Evolutionary conservation across 2,797 vertebrate species (phyloP).

Genomic region (Staurois parvus): DNA sequence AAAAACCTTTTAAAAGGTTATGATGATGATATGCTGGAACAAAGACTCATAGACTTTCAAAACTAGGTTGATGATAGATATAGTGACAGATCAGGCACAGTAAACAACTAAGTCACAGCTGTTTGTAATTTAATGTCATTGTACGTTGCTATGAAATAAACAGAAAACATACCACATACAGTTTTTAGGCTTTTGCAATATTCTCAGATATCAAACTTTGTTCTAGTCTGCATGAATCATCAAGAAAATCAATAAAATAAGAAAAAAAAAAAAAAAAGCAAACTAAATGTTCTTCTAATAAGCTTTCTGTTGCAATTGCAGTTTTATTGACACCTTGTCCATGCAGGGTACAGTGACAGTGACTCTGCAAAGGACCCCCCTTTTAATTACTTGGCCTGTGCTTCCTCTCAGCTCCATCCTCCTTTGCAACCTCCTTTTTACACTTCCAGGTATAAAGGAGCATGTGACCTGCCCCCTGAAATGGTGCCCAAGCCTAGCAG

Average conservation of each 20-base stretch:
- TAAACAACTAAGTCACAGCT: constrained; percentile 19
- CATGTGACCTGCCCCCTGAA: too few relatives aligned
- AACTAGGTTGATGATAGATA: constrained; percentile 53
- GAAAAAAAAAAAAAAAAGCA: too few relatives aligned
- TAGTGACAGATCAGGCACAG: constrained; percentile 26
- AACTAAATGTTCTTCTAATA: too few relatives aligned
- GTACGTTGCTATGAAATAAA: constrained; percentile 28
- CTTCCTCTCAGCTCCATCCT: too few relatives aligned
- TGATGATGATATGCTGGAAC: constrained; percentile 42
- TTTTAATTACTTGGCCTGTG: too few relatives aligned
- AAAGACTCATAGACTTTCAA: constrained; percentile 39
- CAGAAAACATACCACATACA: constrained; percentile 3
- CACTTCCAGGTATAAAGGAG: too few relatives aligned
- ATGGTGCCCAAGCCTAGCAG: too few relatives aligned
- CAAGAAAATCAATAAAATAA: not conserved
- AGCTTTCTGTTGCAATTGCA: too few relatives aligned
- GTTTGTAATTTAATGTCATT: constrained; percentile 15
- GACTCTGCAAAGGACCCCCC: too few relatives aligned
- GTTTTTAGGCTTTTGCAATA: not conserved
- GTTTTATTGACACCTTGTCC: too few relatives aligned
- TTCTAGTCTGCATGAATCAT: not conserved
- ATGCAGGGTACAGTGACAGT: too few relatives aligned
- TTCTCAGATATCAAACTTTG: not conserved
- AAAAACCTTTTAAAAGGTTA: constrained; percentile 55
- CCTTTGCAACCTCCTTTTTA: too few relatives aligned